phyloP scores from a whole-genome alignment of 2,797 vertebrate genomes.

The Zenarchopterus dispar region DNA sequence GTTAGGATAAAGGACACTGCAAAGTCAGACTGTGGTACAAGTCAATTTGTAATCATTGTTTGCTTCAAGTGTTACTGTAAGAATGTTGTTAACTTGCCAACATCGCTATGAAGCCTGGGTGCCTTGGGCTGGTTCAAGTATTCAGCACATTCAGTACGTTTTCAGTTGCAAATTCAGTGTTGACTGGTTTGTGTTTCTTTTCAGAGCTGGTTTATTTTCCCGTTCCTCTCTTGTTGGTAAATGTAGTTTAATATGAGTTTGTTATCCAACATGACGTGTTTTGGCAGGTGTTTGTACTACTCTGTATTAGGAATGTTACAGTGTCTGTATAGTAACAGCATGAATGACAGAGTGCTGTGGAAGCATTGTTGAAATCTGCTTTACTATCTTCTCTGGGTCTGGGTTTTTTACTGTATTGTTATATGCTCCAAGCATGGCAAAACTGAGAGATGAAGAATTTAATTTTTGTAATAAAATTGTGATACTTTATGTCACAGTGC shows the following conservation, averaged over 20 bases:
- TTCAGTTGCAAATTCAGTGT: conserved; percentile 74
- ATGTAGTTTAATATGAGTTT: conserved; percentile 76
- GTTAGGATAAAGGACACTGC: conserved; percentile 66
- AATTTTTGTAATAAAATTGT: conserved; percentile 90
- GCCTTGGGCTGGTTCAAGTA: conserved; percentile 87
- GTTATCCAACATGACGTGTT: conserved; percentile 78
- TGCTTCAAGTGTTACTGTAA: conserved; percentile 81
- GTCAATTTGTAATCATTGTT: conserved; percentile 73
- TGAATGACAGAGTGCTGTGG: conserved; percentile 81
- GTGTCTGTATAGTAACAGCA: conserved; percentile 84
- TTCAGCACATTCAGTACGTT: conserved; percentile 76
- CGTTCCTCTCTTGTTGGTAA: conserved; percentile 67
- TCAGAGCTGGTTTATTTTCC: conserved; percentile 60
- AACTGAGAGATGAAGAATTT: conserved; percentile 84
- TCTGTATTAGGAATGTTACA: conserved; percentile 81
- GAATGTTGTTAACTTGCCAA: conserved; percentile 85
- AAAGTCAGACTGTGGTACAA: conserved; percentile 71
- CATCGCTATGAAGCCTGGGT: conserved; percentile 86
- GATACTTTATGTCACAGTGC: conserved; percentile 77
- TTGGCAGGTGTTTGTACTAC: conserved; percentile 80
- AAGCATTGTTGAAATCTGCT: conserved; percentile 80
- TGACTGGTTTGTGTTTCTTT: conserved; percentile 59
- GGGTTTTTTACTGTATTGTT: conserved; percentile 88
- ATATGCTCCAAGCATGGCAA: conserved; percentile 88
- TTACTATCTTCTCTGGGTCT: conserved; percentile 82